Base-by-base conservation (phyloP, 2,113 vertebrate species). In the Psettodes erumei region DNA sequence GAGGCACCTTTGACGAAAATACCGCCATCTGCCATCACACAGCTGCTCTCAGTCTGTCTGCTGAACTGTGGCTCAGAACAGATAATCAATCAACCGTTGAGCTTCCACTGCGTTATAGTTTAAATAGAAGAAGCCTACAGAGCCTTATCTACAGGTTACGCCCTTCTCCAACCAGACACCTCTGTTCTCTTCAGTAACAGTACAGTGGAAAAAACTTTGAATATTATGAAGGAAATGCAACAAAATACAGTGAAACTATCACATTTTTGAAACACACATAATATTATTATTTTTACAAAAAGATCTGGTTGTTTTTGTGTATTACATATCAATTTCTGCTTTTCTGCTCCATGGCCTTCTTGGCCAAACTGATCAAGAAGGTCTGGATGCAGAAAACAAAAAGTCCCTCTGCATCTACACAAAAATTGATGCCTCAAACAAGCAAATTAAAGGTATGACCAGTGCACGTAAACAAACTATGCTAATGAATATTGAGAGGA, bases 91-190 rank as follows among this genome's bases (percentile, higher is more conserved):
- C 48, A 32, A 70, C 82, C 79, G 83, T 87, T 81, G 61, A 54
- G 50, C 69, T 47, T 56, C 63, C 53, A 12, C 53, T 12, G 28
- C 1, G 50, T 30, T 76, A 58, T 37, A 59, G 54, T 85, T 85
- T 40, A 21, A 82, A 83, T 42, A 35, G 70, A 51, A 73, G 65
- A 60, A n/a, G n/a, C 15, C 4, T 40, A 55, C 56, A 50, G 53
- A 45, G 40, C 33, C 86, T 91, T 93, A 93, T 93, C 92, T 91
- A 16, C 53, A 55, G 55, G 89, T 86, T 72, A 92, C 92, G 58
- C 92, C 91, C 91, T 81, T 50, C 37, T 63, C 64, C 43, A 47
- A n/a, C 47, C 37, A 56, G 40, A 30, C 38, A 15, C 65, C 33
- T 61, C 48, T 70, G 59, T 72, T 72, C 50, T 51, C 28, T 33